Evolutionary conservation across 2,113 vertebrate genomes (phyloP), one percentile per base, ranked within the genome.

Genomic region (Delphinus delphis): DNA sequence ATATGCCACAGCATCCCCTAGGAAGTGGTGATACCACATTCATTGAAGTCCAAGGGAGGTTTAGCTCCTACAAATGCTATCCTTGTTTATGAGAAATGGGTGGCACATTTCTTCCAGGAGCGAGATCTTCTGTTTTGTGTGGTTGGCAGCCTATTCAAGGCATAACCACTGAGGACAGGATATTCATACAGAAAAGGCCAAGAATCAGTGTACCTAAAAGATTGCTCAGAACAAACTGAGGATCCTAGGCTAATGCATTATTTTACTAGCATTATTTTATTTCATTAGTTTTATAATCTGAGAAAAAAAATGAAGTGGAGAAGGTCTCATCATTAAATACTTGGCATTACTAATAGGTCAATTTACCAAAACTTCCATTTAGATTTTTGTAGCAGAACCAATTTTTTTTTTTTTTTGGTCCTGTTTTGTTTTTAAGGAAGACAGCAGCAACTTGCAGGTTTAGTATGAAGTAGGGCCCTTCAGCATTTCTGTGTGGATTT

Each of bases 401-500:
- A 90, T 2, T 26, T 50, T 60, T 68, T 20, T 44, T 62, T 55
- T 58, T 58, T 71, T 77, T 23, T 38, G 18, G 5, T 58, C 38
- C 65, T 38, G 13, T 60, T 23, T 63, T 44, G 2, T 80, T 96
- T 93, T 83, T n/a, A 79, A 96, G 80, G 25, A 93, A 90, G 92
- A 92, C 10, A 33, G 36, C 20, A 28, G 20, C n/a, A 91, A 70
- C 50, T 63, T 33, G 33, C 23, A 85, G 73, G 73, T 95, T 97
- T 96, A 84, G 21, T 65, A 50, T 63, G 62, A 94, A 96, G 73
- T 71, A 26, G 28, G 50, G 31, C 90, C 38, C 82, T 96, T 88
- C 85, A 92, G 73, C 91, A 94, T 96, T 96, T 96, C 88, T 84
- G 5, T 92, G 97, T 97, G 76, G 53, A 94, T 97, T 97, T 98